Evolutionary conservation across 2,797 vertebrate species (phyloP), one percentile per base, ranked within the genome.

Genomic region (Alca torda): DNA sequence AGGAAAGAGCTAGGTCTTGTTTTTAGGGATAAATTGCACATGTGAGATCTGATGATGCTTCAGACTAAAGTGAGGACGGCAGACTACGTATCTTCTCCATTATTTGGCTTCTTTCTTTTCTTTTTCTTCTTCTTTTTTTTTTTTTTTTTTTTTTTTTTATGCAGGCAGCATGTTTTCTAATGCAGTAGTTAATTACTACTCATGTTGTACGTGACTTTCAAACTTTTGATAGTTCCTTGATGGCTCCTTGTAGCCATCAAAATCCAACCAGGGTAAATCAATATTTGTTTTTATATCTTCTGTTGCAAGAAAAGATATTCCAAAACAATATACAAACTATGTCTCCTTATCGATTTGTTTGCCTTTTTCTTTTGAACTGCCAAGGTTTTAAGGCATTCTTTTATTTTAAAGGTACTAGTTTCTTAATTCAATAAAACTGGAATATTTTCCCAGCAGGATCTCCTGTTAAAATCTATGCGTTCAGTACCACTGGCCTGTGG

Each of bases 231-330:
- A 60, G 67, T 56, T 94, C 23, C 69, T 93, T 69, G 41, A 79
- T 87, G 77, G 16, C 16, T 74, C 8, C 30, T 87, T 61, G 48
- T 89, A 96, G 35, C 72, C 46, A 65, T 93, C 77, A 91, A 96
- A 95, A 95, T 95, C 56, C 63, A 94, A 81, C 0, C 3, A 91
- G 41, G 8, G 30, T 77, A 95, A 96, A 96, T 94, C 88, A 89
- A 93, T 96, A 90, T 92, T 92, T 90, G 33, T 28, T 88, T 94
- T 95, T 97, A 78, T 84, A 56, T 90, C n/a, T 72, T 56, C 59
- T 90, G 13, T 33, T 91, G 57, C 33, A 60, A 84, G 78, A 97
- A 94, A 92, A 87, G 35, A 54, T 88, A 72, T 59, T 93, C 48
- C 30, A 67, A 79, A 95, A 57, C 37, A 91, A 72, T 63, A 75